Percentiles rank a stretch among this genome's conserved stretches.
phyloP scores from a whole-genome alignment of 2,113 vertebrate species.

The Argyrosomus japonicus region DNA sequence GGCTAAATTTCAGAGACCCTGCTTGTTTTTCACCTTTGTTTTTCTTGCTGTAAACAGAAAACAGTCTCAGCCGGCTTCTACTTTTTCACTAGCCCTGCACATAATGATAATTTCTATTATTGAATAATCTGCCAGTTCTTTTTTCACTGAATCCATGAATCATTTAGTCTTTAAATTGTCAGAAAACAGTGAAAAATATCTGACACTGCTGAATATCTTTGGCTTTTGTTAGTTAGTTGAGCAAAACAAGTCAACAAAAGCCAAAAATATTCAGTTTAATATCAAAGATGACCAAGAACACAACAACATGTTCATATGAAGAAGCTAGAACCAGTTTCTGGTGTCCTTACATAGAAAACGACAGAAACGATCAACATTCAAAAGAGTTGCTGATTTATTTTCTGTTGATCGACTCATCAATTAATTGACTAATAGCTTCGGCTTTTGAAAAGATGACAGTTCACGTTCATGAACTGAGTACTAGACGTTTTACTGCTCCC shows the following conservation, averaged over 20 bases:
- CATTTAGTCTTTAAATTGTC: neutral
- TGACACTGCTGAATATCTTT: no score
- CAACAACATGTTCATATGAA: neutral
- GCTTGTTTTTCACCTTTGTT: neutral
- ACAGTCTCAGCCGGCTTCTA: neutral
- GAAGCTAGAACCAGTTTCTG: neutral
- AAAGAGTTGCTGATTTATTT: no score
- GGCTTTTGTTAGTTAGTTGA: no score
- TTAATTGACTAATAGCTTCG: neutral
- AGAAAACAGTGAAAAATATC: neutral
- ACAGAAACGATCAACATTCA: no score
- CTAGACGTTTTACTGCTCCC: neutral
- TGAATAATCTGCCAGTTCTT: no score
- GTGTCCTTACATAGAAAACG: neutral
- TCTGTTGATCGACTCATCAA: neutral
- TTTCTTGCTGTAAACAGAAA: neutral
- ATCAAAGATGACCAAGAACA: neutral
- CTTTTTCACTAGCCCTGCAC: neutral
- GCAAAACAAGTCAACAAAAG: neutral
- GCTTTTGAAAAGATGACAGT: neutral
- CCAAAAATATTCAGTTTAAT: neutral
- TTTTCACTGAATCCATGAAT: no score
- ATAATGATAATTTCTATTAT: no score
- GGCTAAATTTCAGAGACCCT: neutral
- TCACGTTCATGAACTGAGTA: neutral